Conservation (phyloP, 1,140 invertebrate species). For the Nilaparvata lugens region DNA sequence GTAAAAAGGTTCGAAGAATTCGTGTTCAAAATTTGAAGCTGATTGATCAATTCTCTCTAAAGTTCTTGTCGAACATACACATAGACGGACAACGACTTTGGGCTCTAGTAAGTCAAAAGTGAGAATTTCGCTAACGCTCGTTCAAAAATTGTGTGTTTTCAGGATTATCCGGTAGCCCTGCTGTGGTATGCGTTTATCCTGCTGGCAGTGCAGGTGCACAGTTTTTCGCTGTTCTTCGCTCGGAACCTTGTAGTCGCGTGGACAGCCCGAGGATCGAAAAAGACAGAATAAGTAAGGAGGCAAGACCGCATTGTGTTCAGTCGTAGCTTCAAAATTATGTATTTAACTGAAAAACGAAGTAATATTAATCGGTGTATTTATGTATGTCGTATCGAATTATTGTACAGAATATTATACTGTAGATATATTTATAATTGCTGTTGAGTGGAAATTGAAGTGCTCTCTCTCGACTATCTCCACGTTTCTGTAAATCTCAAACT, state of each 20-base stretch:
- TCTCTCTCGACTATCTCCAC: neutral
- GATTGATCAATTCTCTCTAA: too few relatives aligned
- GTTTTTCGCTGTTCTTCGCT: slow-evolving; percentile 82
- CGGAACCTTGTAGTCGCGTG: slow-evolving; percentile 78
- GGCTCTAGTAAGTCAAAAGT: too few relatives aligned
- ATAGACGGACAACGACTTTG: too few relatives aligned
- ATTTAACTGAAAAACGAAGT: neutral
- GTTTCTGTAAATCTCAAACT: too few relatives aligned
- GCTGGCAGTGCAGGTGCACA: slow-evolving; percentile 81
- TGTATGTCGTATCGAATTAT: neutral
- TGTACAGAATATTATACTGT: neutral
- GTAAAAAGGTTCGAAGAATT: too few relatives aligned
- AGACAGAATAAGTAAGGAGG: slow-evolving; percentile 34
- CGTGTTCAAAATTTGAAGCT: too few relatives aligned
- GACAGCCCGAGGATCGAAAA: slow-evolving; percentile 60
- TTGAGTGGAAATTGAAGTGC: neutral
- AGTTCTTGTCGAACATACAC: too few relatives aligned
- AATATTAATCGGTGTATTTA: neutral
- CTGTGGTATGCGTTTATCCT: slow-evolving; percentile 91
- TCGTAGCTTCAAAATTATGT: neutral
- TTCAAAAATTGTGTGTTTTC: too few relatives aligned
- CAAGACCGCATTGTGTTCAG: slow-evolving; percentile 2
- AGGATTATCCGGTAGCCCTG: slow-evolving; percentile 84
- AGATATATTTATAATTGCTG: neutral
- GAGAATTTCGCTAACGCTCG: too few relatives aligned